Evolutionary conservation across 2,888 invertebrate species (phyloP).

Genomic region (Diaperis boleti): DNA sequence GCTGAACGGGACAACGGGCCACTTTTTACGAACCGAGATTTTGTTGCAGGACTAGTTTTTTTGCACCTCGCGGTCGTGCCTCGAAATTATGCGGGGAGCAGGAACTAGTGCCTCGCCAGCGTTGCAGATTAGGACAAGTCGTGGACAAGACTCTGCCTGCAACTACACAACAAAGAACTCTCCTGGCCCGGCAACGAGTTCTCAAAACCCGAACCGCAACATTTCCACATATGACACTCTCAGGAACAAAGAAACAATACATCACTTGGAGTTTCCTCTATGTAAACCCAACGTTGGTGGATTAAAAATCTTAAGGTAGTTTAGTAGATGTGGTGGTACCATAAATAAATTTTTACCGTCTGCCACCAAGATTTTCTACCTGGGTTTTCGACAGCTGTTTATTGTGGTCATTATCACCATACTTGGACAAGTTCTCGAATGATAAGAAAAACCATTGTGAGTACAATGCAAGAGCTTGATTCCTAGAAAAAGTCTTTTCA

Average conservation of each 20-base stretch:
- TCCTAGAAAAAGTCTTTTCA: constrained; percentile 4
- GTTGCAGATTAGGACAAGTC: constrained; percentile 31
- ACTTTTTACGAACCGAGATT: constrained; percentile 38
- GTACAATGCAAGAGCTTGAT: background rate
- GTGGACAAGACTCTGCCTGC: constrained; percentile 14
- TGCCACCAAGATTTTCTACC: too few relatives aligned
- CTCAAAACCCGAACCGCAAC: constrained; percentile 6
- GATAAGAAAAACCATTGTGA: too few relatives aligned
- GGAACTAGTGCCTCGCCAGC: constrained; percentile 28
- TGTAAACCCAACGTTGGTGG: too few relatives aligned
- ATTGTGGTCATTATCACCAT: too few relatives aligned
- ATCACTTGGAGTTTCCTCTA: too few relatives aligned
- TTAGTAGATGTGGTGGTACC: too few relatives aligned
- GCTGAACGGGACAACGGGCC: constrained; percentile 38
- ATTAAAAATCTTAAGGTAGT: too few relatives aligned
- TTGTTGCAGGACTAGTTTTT: constrained; percentile 42
- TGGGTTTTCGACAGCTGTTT: too few relatives aligned
- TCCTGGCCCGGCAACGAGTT: background rate
- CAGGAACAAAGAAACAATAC: background rate
- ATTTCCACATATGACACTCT: background rate
- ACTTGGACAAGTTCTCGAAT: too few relatives aligned
- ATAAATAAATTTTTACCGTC: too few relatives aligned
- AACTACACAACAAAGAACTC: constrained; percentile 18
- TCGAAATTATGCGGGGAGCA: constrained; percentile 30
- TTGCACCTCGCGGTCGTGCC: constrained; percentile 31